These are phyloP conservation scores for Scolopax mira DNA, from an alignment of 2,113 vertebrate genomes.

Conservation along the genomic window DNA sequence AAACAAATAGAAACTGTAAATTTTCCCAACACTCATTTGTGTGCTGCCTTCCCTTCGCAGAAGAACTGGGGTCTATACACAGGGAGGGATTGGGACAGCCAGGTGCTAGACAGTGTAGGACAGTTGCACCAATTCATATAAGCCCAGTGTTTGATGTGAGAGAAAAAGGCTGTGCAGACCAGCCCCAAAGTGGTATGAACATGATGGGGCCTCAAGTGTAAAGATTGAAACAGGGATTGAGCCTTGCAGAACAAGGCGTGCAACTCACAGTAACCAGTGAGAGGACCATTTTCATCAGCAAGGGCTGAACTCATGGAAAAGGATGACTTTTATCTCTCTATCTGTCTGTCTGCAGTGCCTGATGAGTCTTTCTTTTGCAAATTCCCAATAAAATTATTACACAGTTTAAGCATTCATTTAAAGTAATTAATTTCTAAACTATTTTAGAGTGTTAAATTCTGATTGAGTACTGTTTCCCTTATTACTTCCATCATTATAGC, in stretches of 20 bases:
- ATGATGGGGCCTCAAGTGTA: not conserved
- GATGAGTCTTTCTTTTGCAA: not conserved
- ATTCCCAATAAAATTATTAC: not conserved
- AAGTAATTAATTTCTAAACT: slow-evolving; percentile 1
- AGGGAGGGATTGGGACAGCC: accelerated
- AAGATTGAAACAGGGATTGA: not conserved
- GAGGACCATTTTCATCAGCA: not conserved
- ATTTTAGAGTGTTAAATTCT: slow-evolving; percentile 3
- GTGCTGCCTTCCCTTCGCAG: not conserved
- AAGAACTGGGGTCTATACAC: not conserved
- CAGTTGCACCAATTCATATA: not conserved
- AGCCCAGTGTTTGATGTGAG: not conserved
- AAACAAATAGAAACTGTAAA: not conserved
- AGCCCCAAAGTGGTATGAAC: not conserved
- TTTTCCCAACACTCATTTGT: not conserved
- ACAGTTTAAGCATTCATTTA: slow-evolving; percentile 6
- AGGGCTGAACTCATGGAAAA: not conserved
- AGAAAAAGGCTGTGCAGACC: not conserved
- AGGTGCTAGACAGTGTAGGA: accelerated
- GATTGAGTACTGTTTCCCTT: slow-evolving; percentile 7
- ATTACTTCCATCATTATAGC: not conserved
- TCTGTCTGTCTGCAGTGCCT: not conserved
- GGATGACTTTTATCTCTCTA: not conserved
- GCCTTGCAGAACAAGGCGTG: not conserved
- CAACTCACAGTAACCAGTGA: not conserved